Evolutionary conservation across 2,888 invertebrate species (phyloP), one percentile per base, ranked within the genome.

Genomic region (Morinoia aosen): DNA sequence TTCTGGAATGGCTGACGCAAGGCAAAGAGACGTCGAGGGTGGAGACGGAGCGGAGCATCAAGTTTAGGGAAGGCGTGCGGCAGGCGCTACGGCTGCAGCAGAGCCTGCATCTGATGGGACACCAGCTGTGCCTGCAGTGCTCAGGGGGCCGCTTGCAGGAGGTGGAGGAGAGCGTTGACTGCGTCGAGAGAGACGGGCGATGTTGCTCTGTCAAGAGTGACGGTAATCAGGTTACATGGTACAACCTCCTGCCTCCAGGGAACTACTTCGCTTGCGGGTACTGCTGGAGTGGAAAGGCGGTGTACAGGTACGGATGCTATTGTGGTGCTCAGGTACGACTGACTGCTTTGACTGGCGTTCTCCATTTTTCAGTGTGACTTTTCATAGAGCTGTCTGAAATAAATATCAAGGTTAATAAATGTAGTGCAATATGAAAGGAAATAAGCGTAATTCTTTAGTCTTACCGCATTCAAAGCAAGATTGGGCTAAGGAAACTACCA

Each of bases 141-240:
- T 94, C 94, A 25, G 94, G 94, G 14, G 94, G 94, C 12, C 57
- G 58, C 58, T 33, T 94, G 57, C 40, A 94, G 57, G 94, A 94
- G 39, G 94, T 94, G 0, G 94, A 94, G 40, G 94, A 94, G 39
- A 94, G 94, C 39, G 94, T 94, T 14, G 94, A 94, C 94, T 94
- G 94, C 48, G 57, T 94, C 10, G 94, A 94, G 58, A 94, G 94
- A 94, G 94, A 94, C 48, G 94, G 94, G 25, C 57, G n/a, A 14
- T 94, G 94, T 33, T 94, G 94, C 10, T 57, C 94, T 5, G 94
- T 39, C 39, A 94, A 57, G 2, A 56, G 57, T 10, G 57, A 56
- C 58, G 94, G 94, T 10, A 56, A 48, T n/a, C 25, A 57, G 40
- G 94, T 94, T 3, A 94, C 94, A 19, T 94, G 94, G 94, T 94